Evolutionary conservation across 2,797 vertebrate species (phyloP).

Genomic region (Antrozous pallidus): DNA sequence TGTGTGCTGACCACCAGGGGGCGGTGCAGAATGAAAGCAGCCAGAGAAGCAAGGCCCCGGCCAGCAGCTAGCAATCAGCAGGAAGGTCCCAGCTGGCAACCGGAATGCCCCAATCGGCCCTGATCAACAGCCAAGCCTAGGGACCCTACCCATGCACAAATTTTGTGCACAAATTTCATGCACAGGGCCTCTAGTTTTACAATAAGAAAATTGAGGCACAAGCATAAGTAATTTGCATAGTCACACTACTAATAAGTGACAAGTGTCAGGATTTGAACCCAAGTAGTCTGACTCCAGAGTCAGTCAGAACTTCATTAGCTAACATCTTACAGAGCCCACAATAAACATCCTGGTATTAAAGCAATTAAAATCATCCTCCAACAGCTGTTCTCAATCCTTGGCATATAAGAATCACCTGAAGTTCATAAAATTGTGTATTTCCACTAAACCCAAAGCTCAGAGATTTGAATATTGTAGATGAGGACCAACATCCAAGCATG

Average conservation of each 20-base stretch:
- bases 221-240: neutral
- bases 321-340: neutral
- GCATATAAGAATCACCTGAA: neutral
- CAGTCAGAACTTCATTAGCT: neutral
- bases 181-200: neutral
- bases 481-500: neutral
- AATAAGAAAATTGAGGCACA: constrained; percentile 41
- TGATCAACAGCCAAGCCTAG: too few relatives aligned
- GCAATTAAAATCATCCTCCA: neutral
- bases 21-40: too few relatives aligned
- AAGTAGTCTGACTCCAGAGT: neutral
- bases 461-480: neutral
- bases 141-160: too few relatives aligned
- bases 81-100: too few relatives aligned
- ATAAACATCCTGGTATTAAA: constrained; percentile 30
- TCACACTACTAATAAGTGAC: neutral
- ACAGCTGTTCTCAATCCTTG: neutral
- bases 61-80: too few relatives aligned
- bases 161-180: too few relatives aligned
- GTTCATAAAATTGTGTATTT: neutral
- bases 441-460: neutral
- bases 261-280: neutral
- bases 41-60: too few relatives aligned
- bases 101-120: too few relatives aligned
- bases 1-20: too few relatives aligned